A percentile compares a stretch with the other conserved stretches of the same genome.
phyloP scores from a whole-genome alignment of 2,888 invertebrate genomes.

The Melangyna quadrimaculata region DNA sequence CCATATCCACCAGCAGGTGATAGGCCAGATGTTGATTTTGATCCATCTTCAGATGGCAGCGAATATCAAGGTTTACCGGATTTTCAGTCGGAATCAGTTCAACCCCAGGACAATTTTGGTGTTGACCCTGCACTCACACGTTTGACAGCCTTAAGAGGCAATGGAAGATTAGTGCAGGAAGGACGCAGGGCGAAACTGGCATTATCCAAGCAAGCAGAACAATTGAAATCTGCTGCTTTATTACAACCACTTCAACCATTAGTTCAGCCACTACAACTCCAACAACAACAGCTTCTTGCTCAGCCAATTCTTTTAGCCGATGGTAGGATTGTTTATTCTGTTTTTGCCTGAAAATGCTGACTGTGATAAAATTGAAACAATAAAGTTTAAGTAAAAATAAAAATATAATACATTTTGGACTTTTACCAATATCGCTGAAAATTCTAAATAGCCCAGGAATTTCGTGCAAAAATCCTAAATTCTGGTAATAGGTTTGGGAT shows the following conservation, averaged over 20 bases:
- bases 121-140: conserved; percentile 27
- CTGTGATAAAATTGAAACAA: background rate
- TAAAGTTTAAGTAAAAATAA: background rate
- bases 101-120: conserved; percentile 28
- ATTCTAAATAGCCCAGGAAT: no score
- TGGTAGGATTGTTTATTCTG: conserved; percentile 47
- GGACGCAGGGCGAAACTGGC: background rate
- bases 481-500: no score
- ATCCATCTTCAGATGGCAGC: conserved; percentile 75
- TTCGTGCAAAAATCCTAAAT: no score
- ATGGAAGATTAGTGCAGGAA: conserved; percentile 15
- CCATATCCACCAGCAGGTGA: conserved; percentile 78
- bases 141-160: conserved; percentile 24
- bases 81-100: conserved; percentile 24
- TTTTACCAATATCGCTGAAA: no score
- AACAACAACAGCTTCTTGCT: conserved; percentile 38
- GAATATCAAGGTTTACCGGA: conserved; percentile 59
- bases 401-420: no score
- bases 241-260: conserved; percentile 17
- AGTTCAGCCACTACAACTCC: conserved; percentile 8
- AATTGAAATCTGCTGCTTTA: conserved; percentile 9
- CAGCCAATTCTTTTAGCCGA: conserved; percentile 51
- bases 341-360: background rate
- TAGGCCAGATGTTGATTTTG: conserved; percentile 76
- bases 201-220: background rate